phyloP scores from a whole-genome alignment of 2,113 vertebrate species.

The Asarcornis scutulata region DNA sequence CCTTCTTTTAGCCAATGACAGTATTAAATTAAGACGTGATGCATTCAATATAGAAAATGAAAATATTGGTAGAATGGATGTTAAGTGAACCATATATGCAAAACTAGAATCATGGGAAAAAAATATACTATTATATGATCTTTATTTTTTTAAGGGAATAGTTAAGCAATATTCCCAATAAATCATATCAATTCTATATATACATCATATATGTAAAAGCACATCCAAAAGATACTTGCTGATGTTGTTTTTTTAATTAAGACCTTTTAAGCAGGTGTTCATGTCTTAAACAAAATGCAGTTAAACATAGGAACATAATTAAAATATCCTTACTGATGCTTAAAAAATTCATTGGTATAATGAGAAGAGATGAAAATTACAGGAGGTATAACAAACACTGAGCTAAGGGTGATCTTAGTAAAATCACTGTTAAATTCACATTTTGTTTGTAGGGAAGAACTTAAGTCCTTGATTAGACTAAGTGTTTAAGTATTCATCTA shows the following conservation, averaged over 20 bases:
- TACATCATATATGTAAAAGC: background rate
- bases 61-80: background rate
- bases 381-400: background rate
- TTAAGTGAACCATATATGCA: background rate
- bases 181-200: background rate
- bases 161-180: background rate
- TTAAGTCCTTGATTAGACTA: background rate
- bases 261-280: background rate
- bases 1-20: background rate
- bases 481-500: background rate
- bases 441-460: background rate
- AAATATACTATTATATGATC: background rate
- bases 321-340: background rate
- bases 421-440: conserved; percentile 24
- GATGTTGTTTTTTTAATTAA: background rate
- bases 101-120: background rate
- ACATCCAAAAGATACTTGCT: background rate
- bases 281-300: background rate
- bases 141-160: background rate
- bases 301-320: background rate
- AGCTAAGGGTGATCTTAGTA: background rate
- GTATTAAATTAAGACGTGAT: background rate
- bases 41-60: background rate
- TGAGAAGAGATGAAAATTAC: background rate
- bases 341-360: background rate